A percentile compares a stretch with the other conserved stretches of the same genome.
phyloP scores from a whole-genome alignment of 2,113 vertebrate genomes.

The Pao palembangensis region DNA sequence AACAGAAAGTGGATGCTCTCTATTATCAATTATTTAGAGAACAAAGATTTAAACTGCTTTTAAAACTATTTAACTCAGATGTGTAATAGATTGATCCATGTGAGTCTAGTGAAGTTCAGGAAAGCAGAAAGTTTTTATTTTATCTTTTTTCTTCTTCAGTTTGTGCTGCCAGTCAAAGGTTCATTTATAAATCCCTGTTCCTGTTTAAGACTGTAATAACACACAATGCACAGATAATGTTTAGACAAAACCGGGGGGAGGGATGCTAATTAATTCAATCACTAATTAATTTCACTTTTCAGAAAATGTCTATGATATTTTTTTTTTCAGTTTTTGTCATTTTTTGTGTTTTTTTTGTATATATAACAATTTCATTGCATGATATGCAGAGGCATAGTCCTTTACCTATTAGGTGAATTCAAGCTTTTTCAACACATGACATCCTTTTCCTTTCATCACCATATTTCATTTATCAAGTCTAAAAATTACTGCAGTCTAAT shows the following conservation, averaged over 20 bases:
- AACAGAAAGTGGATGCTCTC: slow-evolving; percentile 26
- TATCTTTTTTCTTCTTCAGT: neutral
- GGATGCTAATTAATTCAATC: no score
- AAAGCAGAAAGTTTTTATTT: slow-evolving; percentile 38
- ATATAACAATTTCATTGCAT: no score
- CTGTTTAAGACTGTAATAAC: slow-evolving; percentile 62
- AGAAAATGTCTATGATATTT: no score
- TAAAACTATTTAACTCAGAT: slow-evolving; percentile 26
- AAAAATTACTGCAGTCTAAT: no score
- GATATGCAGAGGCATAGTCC: no score
- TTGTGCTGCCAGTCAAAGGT: slow-evolving; percentile 38
- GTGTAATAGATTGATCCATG: slow-evolving; percentile 28
- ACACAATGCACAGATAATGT: slow-evolving; percentile 51
- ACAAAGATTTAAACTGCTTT: neutral
- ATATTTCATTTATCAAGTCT: no score
- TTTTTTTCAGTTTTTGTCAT: no score
- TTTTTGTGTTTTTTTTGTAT: no score
- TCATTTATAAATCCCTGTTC: slow-evolving; percentile 43
- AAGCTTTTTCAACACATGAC: no score
- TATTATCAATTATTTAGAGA: slow-evolving; percentile 56
- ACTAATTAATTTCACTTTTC: no score
- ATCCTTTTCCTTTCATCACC: no score
- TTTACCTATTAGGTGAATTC: no score
- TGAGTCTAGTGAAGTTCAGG: slow-evolving; percentile 47
- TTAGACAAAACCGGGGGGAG: neutral